Conservation (phyloP, 92 coral and sea anemone species). For the Pocillopora grandis region DNA sequence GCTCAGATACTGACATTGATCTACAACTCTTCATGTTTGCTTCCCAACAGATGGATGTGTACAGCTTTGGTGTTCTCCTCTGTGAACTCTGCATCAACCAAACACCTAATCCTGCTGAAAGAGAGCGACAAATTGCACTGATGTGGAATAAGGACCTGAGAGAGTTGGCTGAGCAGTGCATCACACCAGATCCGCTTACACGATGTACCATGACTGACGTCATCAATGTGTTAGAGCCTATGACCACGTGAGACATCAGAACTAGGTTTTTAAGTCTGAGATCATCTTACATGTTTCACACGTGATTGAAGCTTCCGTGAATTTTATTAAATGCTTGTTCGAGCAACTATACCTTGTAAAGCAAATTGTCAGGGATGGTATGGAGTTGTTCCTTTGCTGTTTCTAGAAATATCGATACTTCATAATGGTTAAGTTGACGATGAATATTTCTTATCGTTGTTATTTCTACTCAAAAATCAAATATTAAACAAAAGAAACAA, state of each 20-base stretch:
- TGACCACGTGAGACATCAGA: slow-evolving; percentile 22
- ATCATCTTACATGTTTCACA: no score
- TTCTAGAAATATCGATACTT: not conserved
- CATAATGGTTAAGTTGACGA: no score
- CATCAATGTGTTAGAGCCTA: slow-evolving; percentile 56
- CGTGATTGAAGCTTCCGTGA: not conserved
- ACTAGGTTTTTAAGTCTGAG: not conserved
- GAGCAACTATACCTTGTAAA: not conserved
- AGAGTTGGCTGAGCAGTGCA: slow-evolving; percentile 56
- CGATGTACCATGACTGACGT: slow-evolving; percentile 64
- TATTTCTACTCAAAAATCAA: no score
- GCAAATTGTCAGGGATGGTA: not conserved
- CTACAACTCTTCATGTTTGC: not conserved
- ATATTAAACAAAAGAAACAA: no score
- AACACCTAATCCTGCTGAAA: slow-evolving; percentile 69
- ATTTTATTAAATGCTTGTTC: no score
- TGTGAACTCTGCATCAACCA: slow-evolving; percentile 76
- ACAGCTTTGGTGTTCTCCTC: slow-evolving; percentile 80
- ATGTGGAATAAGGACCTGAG: slow-evolving; percentile 69
- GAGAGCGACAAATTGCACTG: slow-evolving; percentile 60
- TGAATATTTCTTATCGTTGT: no score
- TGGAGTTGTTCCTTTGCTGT: not conserved
- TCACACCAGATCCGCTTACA: slow-evolving; percentile 37
- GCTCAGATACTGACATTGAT: not conserved
- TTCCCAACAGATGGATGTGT: slow-evolving; percentile 71